phyloP scores from a whole-genome alignment of 2,113 vertebrate genomes.

The Pipra filicauda region DNA sequence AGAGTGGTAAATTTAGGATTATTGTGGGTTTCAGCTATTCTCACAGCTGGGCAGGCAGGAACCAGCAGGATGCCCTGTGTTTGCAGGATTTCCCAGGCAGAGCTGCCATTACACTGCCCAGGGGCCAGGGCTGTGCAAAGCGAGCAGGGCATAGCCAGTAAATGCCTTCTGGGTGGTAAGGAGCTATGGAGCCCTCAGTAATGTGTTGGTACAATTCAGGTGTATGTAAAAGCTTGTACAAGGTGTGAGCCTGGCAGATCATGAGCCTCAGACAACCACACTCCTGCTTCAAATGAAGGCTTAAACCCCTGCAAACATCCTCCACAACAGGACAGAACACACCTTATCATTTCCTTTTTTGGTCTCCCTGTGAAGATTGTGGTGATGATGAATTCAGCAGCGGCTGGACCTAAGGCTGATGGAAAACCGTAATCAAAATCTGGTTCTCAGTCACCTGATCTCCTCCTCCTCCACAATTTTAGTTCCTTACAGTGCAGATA shows the following conservation, averaged over 20 bases:
- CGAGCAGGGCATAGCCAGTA: neutral
- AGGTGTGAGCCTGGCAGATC: neutral
- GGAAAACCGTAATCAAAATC: neutral
- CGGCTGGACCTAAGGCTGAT: neutral
- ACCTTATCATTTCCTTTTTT: neutral
- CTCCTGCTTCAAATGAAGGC: neutral
- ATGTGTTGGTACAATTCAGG: neutral
- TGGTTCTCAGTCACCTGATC: neutral
- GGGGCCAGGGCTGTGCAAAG: neutral
- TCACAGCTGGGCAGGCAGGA: neutral
- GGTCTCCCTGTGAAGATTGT: neutral
- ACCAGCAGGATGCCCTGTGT: neutral
- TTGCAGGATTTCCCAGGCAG: neutral
- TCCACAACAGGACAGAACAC: neutral
- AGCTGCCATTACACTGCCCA: neutral
- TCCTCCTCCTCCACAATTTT: neutral
- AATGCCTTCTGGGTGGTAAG: neutral
- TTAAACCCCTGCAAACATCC: neutral
- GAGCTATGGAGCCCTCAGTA: neutral
- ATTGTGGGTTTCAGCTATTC: neutral
- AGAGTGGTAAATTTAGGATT: neutral
- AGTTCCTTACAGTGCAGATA: neutral
- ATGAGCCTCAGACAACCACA: neutral
- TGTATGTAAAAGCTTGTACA: neutral
- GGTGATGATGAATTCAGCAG: neutral